These are phyloP conservation scores for Mesorhabditis spiculigera DNA, from an alignment of 2,888 invertebrate species.

Conservation along the genomic window DNA sequence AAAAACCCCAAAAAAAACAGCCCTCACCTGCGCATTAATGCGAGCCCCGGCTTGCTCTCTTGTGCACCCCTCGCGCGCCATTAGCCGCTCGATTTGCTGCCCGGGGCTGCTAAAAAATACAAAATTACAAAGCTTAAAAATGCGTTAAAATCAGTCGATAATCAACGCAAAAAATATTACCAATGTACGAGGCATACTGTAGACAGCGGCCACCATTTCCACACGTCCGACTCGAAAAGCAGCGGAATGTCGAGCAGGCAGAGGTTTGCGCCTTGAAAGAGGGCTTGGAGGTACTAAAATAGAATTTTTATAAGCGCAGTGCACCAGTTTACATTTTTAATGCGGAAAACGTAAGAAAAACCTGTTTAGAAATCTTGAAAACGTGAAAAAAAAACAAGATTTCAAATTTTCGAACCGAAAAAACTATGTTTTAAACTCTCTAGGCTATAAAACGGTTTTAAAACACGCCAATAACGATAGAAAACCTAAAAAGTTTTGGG, in stretches of 20 bases:
- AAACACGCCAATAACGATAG: no score
- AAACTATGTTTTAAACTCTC: no score
- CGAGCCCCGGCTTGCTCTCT: constrained; percentile 38
- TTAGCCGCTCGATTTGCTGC: constrained; percentile 44
- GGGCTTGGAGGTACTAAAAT: not conserved
- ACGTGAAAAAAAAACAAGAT: no score
- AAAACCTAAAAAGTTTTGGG: no score
- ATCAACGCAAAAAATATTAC: constrained; percentile 11
- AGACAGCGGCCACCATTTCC: constrained; percentile 24
- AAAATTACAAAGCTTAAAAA: no score
- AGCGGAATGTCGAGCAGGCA: constrained; percentile 52
- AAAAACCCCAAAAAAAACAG: constrained; percentile 13
- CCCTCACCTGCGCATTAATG: constrained; percentile 45
- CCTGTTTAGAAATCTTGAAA: no score
- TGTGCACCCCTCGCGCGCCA: constrained; percentile 37
- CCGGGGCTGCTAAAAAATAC: constrained; percentile 32
- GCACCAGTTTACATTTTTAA: no score
- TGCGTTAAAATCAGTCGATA: no score
- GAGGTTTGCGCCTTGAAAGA: constrained; percentile 16
- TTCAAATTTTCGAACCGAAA: no score
- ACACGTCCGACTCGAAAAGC: constrained; percentile 47
- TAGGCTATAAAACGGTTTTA: no score
- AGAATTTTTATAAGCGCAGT: constrained; percentile 4
- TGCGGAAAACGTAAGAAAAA: no score
- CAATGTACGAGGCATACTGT: constrained; percentile 49